phyloP scores from a whole-genome alignment of 2,797 vertebrate genomes.

The Coregonus suidteri region DNA sequence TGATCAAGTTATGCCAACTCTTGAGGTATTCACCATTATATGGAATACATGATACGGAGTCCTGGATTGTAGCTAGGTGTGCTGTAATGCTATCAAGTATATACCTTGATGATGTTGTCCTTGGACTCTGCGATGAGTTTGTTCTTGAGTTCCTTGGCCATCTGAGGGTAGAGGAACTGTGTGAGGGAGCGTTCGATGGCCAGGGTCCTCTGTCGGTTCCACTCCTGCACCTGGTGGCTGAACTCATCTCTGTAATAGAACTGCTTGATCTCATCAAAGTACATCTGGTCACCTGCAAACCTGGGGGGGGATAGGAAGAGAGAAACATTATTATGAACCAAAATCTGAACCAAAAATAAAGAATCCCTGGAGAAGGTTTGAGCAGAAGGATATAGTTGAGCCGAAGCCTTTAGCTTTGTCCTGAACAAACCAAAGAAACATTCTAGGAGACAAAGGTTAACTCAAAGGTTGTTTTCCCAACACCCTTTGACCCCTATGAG shows the following conservation, averaged over 20 bases:
- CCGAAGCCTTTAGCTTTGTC: too few species aligned
- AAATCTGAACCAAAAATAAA: too few species aligned
- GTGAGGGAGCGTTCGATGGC: slow-evolving; percentile 92
- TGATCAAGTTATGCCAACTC: too few species aligned
- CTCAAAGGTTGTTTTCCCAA: too few species aligned
- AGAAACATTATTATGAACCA: background rate
- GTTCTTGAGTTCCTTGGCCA: slow-evolving; percentile 96
- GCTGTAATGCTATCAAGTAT: background rate
- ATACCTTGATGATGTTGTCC: slow-evolving; percentile 93
- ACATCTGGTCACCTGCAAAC: slow-evolving; percentile 92
- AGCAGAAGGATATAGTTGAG: too few species aligned
- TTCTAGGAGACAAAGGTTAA: too few species aligned
- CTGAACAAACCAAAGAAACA: too few species aligned
- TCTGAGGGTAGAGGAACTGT: slow-evolving; percentile 97
- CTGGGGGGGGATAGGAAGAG: slow-evolving; percentile 54
- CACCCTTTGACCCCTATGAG: background rate
- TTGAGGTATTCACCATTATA: too few species aligned
- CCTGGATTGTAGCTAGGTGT: background rate
- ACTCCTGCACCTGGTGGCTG: slow-evolving; percentile 99
- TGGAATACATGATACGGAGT: background rate
- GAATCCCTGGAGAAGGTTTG: too few species aligned
- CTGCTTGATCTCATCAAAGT: slow-evolving; percentile 99
- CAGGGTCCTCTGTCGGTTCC: slow-evolving; percentile 95
- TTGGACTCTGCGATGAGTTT: slow-evolving; percentile 93
- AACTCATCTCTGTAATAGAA: slow-evolving; percentile 99